A percentile compares a stretch with the other conserved stretches of the same genome.
Evolutionary conservation across 2,797 vertebrate species (phyloP).

Genomic region (Hippoglossus hippoglossus): DNA sequence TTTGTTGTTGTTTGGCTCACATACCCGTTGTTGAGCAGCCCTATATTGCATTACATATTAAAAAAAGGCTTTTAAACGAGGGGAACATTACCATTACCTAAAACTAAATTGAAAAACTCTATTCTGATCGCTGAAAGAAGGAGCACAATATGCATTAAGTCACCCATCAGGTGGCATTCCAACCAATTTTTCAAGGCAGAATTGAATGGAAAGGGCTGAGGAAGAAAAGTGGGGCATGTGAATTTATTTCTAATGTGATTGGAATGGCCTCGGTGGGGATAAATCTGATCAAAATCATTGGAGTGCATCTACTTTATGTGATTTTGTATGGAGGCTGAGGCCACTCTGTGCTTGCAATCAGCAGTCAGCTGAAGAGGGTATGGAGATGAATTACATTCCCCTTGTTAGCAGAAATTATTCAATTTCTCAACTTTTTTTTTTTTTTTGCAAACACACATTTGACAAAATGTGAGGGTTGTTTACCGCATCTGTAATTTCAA

Average conservation of each 20-base stretch:
- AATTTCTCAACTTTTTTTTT: constrained; percentile 47
- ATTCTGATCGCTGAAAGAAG: constrained; percentile 27
- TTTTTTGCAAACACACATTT: constrained; percentile 13
- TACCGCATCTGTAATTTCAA: constrained; percentile 30
- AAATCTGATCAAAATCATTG: constrained; percentile 77
- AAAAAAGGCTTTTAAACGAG: neutral
- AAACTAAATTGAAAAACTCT: constrained; percentile 33
- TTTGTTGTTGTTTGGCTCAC: constrained; percentile 8
- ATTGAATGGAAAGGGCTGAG: constrained; percentile 53
- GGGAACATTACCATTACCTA: constrained; percentile 6
- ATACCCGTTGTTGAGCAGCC: constrained; percentile 1
- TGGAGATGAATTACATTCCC: constrained; percentile 58
- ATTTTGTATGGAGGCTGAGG: constrained; percentile 60
- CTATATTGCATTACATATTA: neutral
- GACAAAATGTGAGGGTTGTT: constrained; percentile 31
- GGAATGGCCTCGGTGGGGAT: constrained; percentile 63
- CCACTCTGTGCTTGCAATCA: constrained; percentile 63
- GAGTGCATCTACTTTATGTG: constrained; percentile 75
- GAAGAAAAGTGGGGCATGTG: constrained; percentile 51
- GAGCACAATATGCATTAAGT: constrained; percentile 47
- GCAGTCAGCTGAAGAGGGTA: constrained; percentile 56
- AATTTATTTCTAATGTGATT: constrained; percentile 78
- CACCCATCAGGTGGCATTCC: constrained; percentile 56
- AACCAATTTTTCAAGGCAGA: constrained; percentile 58
- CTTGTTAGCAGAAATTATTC: constrained; percentile 59